Conservation (phyloP, 2,888 invertebrate genomes). For the Lapara coniferarum region DNA sequence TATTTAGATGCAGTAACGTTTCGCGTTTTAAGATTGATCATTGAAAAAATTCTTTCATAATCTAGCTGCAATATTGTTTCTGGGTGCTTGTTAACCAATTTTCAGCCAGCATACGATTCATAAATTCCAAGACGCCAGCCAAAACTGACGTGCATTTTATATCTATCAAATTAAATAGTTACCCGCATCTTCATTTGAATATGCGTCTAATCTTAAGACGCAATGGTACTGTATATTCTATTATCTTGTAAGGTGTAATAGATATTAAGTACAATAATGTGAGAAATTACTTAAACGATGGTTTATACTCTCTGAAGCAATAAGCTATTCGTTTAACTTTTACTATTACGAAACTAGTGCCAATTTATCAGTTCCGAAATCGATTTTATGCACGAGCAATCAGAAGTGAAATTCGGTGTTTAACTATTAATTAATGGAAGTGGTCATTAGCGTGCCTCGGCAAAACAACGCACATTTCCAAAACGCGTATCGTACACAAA, state of each 20-base stretch:
- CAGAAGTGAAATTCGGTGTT: constrained; percentile 51
- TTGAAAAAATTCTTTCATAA: too few species aligned
- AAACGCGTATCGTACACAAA: neutral
- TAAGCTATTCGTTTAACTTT: constrained; percentile 40
- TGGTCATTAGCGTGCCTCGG: constrained; percentile 38
- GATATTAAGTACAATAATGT: neutral
- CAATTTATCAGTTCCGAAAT: constrained; percentile 50
- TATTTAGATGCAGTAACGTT: neutral
- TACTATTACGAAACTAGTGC: constrained; percentile 51
- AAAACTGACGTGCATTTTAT: too few species aligned
- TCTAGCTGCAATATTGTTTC: too few species aligned
- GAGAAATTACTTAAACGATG: neutral
- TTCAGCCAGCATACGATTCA: too few species aligned
- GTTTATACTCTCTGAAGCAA: constrained; percentile 15
- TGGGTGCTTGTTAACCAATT: too few species aligned
- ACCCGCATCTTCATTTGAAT: neutral
- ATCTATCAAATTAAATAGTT: too few species aligned
- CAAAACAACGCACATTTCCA: constrained; percentile 2
- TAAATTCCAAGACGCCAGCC: too few species aligned
- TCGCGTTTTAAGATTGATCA: too few species aligned
- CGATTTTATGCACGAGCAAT: constrained; percentile 53
- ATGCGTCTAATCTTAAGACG: neutral
- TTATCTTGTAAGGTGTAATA: neutral
- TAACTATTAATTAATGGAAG: constrained; percentile 45
- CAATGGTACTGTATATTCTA: neutral